These are phyloP conservation scores for Acleris cristana DNA, from an alignment of 2,888 invertebrate genomes.

Conservation along the genomic window DNA sequence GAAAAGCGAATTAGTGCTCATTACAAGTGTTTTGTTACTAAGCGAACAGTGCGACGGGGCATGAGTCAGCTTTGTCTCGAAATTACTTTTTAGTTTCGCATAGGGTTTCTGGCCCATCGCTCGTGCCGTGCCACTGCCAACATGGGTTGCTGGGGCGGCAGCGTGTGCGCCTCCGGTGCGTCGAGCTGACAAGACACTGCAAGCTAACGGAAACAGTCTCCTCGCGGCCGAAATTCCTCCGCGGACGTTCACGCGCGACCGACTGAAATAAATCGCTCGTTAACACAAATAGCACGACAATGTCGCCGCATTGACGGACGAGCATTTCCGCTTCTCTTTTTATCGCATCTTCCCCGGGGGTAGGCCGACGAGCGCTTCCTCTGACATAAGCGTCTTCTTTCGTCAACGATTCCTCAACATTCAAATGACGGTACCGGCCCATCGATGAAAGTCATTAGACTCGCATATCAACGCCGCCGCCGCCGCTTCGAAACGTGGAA, in stretches of 20 bases:
- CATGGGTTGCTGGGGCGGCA: conserved; percentile 40
- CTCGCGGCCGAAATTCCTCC: conserved; percentile 79
- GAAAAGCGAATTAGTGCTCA: conserved; percentile 47
- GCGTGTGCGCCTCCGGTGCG: conserved; percentile 47
- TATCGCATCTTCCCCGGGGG: conserved; percentile 50
- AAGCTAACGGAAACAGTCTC: conserved; percentile 79
- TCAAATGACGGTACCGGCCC: conserved; percentile 44
- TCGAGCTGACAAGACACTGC: conserved; percentile 40
- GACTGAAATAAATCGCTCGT: conserved; percentile 83
- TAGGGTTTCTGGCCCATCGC: conserved; percentile 57
- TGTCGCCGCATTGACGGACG: conserved; percentile 78
- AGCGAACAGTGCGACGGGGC: conserved; percentile 48
- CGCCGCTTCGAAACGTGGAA: conserved; percentile 45
- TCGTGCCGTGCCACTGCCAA: conserved; percentile 41
- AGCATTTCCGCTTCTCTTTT: conserved; percentile 79
- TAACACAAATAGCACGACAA: conserved; percentile 81
- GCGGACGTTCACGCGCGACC: conserved; percentile 80
- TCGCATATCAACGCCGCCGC: conserved; percentile 48
- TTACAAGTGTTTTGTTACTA: conserved; percentile 51
- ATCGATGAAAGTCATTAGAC: conserved; percentile 54
- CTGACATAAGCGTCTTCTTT: conserved; percentile 63
- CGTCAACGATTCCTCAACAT: conserved; percentile 55
- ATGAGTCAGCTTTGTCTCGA: conserved; percentile 79
- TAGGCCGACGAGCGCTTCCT: conserved; percentile 57
- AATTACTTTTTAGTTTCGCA: conserved; percentile 72